These are phyloP conservation scores for Aptenodytes patagonicus DNA, from an alignment of 2,113 vertebrate species.

Conservation along the genomic window DNA sequence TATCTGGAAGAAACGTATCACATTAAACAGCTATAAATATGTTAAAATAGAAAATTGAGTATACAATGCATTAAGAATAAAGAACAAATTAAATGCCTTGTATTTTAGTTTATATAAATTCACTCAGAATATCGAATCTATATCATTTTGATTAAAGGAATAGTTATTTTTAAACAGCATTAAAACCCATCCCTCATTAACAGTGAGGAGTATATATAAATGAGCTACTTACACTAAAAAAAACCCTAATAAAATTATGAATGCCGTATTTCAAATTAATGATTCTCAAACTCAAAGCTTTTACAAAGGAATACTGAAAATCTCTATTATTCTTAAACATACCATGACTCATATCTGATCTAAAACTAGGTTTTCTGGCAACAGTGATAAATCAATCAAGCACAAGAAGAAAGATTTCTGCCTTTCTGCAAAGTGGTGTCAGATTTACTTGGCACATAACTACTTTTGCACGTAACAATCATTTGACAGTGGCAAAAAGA, in stretches of 20 bases:
- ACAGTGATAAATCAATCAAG: neutral
- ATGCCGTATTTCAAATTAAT: neutral
- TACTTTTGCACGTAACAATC: neutral
- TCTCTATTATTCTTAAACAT: neutral
- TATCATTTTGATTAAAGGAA: neutral
- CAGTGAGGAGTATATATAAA: neutral
- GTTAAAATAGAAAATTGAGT: neutral
- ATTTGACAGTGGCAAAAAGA: constrained; percentile 4
- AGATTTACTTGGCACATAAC: neutral
- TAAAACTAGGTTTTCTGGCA: neutral
- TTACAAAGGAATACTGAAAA: neutral
- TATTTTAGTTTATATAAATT: neutral
- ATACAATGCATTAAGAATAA: neutral
- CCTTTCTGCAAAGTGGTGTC: neutral
- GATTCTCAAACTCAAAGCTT: neutral
- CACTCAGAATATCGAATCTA: neutral
- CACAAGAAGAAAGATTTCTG: neutral
- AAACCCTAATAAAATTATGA: neutral
- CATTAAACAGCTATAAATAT: neutral
- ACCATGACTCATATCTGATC: neutral
- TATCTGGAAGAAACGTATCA: neutral
- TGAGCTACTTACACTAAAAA: neutral
- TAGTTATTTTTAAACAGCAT: neutral
- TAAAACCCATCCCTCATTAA: neutral
- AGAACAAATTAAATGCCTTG: neutral